Conservation (phyloP, 2,797 vertebrate genomes). For the Clangula hyemalis region DNA sequence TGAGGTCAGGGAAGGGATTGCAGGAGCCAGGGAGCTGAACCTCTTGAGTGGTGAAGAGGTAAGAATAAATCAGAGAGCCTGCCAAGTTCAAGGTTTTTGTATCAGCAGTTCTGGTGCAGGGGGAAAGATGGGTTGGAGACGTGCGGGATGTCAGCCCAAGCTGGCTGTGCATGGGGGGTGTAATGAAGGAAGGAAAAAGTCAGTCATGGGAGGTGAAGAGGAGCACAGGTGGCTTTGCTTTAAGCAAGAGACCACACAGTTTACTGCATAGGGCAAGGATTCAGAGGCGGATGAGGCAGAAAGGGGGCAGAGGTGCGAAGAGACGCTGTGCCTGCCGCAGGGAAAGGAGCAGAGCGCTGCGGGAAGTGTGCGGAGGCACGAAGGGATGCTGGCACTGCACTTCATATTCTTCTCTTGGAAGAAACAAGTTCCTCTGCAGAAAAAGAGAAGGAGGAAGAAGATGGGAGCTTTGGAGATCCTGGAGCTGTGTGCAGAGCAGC, state of each 20-base stretch:
- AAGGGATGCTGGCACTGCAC: accelerated
- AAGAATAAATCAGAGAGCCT: neutral
- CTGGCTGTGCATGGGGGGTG: neutral
- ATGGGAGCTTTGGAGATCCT: neutral
- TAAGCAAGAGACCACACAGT: neutral
- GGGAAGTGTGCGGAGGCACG: neutral
- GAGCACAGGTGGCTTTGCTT: neutral
- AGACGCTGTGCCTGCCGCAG: neutral
- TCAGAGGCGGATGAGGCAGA: neutral
- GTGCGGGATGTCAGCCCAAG: neutral
- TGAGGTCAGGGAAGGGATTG: neutral
- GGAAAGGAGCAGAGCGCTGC: neutral
- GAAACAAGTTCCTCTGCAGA: neutral
- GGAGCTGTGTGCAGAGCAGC: neutral
- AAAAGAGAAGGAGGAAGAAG: neutral
- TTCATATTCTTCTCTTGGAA: neutral
- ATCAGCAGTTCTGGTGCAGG: neutral
- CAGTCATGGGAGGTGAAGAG: neutral
- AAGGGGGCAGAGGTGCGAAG: neutral
- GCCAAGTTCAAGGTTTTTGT: neutral
- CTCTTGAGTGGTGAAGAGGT: accelerated
- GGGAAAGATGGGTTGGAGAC: neutral
- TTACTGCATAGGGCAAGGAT: neutral
- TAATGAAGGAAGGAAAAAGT: neutral
- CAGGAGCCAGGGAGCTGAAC: neutral